These are phyloP conservation scores for Hymenopus coronatus DNA, from an alignment of 2,888 invertebrate genomes.

Conservation along the genomic window DNA sequence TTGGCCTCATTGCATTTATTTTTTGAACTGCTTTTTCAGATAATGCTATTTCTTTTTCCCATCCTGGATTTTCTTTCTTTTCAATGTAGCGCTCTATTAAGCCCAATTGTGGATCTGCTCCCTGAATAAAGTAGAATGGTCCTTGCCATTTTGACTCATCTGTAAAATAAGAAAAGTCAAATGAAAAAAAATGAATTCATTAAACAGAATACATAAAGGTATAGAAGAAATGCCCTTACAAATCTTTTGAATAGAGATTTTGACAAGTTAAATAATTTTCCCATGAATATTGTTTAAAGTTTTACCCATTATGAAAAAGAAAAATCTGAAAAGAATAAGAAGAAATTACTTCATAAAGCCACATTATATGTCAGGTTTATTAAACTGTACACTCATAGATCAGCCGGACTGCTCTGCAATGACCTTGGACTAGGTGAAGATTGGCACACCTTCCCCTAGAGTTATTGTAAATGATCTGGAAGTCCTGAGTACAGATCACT, in stretches of 20 bases:
- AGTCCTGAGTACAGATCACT: too few species aligned
- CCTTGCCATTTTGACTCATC: constrained; percentile 37
- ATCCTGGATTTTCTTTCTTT: constrained; percentile 41
- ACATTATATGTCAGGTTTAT: too few species aligned
- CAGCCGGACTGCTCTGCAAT: too few species aligned
- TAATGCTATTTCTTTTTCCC: constrained; percentile 48
- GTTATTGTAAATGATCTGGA: too few species aligned
- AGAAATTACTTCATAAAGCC: not conserved
- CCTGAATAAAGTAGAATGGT: constrained; percentile 50
- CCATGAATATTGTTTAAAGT: too few species aligned
- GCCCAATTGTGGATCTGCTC: constrained; percentile 52
- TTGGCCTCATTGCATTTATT: constrained; percentile 48
- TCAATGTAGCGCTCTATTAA: constrained; percentile 45
- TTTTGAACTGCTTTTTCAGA: constrained; percentile 43
- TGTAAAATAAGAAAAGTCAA: constrained; percentile 23
- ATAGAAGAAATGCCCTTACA: not conserved
- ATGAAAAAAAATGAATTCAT: not conserved
- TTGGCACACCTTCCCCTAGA: too few species aligned
- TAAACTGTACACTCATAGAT: too few species aligned
- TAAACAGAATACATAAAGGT: not conserved
- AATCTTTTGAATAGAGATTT: not conserved
- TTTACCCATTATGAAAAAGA: too few species aligned
- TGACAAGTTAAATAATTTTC: not conserved
- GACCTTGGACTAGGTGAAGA: too few species aligned
- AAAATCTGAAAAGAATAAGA: not conserved